Base-by-base conservation (phyloP, 2,797 vertebrate species). In the Sus cebifrons region DNA sequence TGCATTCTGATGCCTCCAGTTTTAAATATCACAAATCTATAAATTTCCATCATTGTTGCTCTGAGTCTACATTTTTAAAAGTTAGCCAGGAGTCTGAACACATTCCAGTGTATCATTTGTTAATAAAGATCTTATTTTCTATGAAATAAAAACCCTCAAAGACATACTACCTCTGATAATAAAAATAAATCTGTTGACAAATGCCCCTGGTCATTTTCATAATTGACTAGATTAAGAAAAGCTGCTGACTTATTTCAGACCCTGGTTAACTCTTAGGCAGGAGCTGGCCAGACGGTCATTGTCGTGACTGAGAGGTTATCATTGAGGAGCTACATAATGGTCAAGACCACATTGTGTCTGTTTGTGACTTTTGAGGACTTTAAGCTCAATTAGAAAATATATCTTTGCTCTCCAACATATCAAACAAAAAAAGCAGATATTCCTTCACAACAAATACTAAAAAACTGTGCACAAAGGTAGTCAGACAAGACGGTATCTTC, bases 121-220 rank as follows among this genome's bases (percentile, higher is more conserved):
- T 91, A 97, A 91, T n/a, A 84, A 93, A 73, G 25, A 77, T 44
- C 15, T 95, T 88, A 87, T 89, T 96, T 96, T 64, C 78, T 77
- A 64, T 74, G 54, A 94, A 70, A 40, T 52, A 71, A 91, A 25
- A 93, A 65, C 12, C 32, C 65, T 94, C 29, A 83, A 86, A 70
- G 75, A 18, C 49, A 89, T 91, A 18, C 25, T 84, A 65, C 65
- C 23, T 75, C 49, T 92, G 64, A 32, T 67, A 94, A 40, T 27
- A 97, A 15, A 91, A 97, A 84, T 73, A 94, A 94, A 96, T 78
- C 78, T 75, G 17, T 56, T 94, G 60, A 62, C 78, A 90, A 25
- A 92, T 52, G 75, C 44, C 18, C 79, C 27, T 62, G 52, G 8
- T 79, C 54, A 96, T 96, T 93, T 96, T 93, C 96, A 94, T 73